These are phyloP conservation scores for Callosobruchus maculatus DNA, from an alignment of 2,888 invertebrate species.

Conservation along the genomic window DNA sequence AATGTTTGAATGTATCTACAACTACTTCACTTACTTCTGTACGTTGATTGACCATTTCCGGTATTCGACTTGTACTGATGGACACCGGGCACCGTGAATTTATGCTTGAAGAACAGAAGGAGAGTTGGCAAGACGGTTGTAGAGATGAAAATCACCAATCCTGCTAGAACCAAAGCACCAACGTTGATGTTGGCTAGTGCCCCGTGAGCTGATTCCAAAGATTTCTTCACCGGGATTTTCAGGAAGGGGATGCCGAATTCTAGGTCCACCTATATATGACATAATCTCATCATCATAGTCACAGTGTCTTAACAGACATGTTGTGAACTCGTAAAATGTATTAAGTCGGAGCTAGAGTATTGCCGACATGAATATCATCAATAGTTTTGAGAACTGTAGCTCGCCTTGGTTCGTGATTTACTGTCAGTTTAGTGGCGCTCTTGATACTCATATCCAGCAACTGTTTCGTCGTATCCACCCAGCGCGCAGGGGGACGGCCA, in stretches of 20 bases:
- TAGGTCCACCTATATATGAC: conserved; percentile 65
- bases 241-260: conserved; percentile 66
- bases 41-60: conserved; percentile 7
- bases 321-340: no score
- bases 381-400: no score
- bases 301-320: no score
- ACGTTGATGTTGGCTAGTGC: conserved; percentile 62
- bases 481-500: no score
- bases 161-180: conserved; percentile 58
- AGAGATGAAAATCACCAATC: conserved; percentile 55
- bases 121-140: conserved; percentile 55
- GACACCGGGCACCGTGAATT: conserved; percentile 16
- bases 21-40: conserved; percentile 18
- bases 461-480: no score
- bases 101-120: conserved; percentile 35
- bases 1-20: no score
- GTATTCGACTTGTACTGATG: conserved; percentile 1
- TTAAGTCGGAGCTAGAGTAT: no score
- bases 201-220: conserved; percentile 47
- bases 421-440: no score
- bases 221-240: conserved; percentile 60
- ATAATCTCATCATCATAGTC: no score
- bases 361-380: no score
- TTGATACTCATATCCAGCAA: no score
- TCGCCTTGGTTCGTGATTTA: no score